These are phyloP conservation scores for Nannospalax galili DNA, from an alignment of 2,113 vertebrate species.

Conservation along the genomic window DNA sequence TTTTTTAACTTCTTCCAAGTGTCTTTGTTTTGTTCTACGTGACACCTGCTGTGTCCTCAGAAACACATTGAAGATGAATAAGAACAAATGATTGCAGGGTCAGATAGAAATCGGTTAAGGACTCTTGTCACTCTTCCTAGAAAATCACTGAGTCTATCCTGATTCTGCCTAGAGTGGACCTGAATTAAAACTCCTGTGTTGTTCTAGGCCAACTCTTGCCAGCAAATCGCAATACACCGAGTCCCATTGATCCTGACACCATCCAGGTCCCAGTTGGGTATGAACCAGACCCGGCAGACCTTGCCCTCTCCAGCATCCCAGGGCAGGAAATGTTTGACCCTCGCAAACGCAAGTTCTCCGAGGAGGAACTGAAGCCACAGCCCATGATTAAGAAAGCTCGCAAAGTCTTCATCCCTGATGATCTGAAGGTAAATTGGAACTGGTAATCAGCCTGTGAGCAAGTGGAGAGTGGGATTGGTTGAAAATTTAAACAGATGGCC, in stretches of 20 bases:
- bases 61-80: neutral
- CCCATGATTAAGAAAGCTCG: constrained; percentile 99
- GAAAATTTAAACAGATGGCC: neutral
- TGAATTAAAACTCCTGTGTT: constrained; percentile 12
- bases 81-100: neutral
- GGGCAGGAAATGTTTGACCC: constrained; percentile 99
- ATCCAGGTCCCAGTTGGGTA: constrained; percentile 96
- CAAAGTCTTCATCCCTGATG: constrained; percentile 98
- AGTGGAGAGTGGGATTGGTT: neutral
- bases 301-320: constrained; percentile 97
- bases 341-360: constrained; percentile 96
- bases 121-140: neutral
- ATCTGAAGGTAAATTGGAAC: constrained; percentile 96
- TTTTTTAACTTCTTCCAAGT: neutral
- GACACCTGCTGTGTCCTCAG: neutral
- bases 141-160: neutral
- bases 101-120: neutral
- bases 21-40: neutral
- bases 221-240: constrained; percentile 93
- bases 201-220: constrained; percentile 89
- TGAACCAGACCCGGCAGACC: constrained; percentile 96
- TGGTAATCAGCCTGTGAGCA: constrained; percentile 78
- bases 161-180: neutral
- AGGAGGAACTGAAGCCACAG: constrained; percentile 98
- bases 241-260: constrained; percentile 97